phyloP scores from a whole-genome alignment of 1,140 invertebrate species.

The Chrysomallon squamiferum region DNA sequence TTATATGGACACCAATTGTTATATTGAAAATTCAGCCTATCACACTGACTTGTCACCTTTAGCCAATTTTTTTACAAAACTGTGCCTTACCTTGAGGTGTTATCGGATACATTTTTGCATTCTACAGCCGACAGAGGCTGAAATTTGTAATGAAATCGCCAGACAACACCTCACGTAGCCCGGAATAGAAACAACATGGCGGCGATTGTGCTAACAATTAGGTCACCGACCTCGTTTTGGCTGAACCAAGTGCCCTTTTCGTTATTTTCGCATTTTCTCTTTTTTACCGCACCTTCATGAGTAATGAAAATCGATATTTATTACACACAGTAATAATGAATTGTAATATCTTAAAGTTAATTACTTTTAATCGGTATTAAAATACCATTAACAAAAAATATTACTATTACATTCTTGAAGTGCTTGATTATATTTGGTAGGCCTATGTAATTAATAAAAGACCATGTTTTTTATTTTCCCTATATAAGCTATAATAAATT shows the following conservation, averaged over 20 bases:
- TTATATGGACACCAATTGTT: background rate
- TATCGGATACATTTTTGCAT: slow-evolving; percentile 12
- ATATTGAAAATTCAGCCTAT: background rate
- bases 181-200: slow-evolving; percentile 9
- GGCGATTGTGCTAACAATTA: background rate
- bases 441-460: too few species aligned
- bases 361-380: too few species aligned
- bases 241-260: background rate
- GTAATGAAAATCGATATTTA: background rate
- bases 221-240: slow-evolving; percentile 4
- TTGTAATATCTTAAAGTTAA: background rate
- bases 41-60: background rate
- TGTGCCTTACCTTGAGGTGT: slow-evolving; percentile 6
- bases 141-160: background rate
- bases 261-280: too few species aligned
- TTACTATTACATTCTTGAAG: background rate
- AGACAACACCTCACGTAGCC: slow-evolving; percentile 1
- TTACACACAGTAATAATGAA: background rate
- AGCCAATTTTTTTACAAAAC: background rate
- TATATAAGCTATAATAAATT: too few species aligned
- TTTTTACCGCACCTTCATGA: background rate
- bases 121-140: background rate
- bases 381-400: background rate
- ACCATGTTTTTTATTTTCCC: too few species aligned
- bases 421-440: too few species aligned